Evolutionary conservation across 2,113 vertebrate genomes (phyloP).

Genomic region (Otus sunia): DNA sequence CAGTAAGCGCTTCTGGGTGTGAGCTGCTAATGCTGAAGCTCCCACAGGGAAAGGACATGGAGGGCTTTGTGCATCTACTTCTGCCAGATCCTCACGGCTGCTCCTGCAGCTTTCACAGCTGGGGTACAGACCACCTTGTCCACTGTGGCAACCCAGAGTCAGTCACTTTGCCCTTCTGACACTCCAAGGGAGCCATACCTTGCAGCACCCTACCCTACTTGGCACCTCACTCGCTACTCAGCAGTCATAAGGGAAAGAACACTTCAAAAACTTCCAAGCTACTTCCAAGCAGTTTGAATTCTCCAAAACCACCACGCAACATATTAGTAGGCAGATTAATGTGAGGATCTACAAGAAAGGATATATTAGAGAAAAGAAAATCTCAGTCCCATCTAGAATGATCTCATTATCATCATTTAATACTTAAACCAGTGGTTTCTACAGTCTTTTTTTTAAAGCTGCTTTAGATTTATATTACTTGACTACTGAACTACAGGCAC

Average conservation of each 20-base stretch:
- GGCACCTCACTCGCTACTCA: neutral
- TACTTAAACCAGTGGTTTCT: neutral
- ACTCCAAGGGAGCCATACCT: neutral
- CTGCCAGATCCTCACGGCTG: neutral
- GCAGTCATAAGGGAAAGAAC: neutral
- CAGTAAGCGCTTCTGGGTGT: neutral
- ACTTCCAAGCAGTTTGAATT: neutral
- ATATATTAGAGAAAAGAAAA: neutral
- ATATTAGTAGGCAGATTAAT: neutral
- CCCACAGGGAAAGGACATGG: neutral
- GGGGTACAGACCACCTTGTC: neutral
- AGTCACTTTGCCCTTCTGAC: neutral
- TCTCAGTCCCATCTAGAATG: neutral
- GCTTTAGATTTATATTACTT: neutral
- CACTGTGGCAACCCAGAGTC: neutral
- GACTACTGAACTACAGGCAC: neutral
- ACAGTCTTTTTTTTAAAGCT: neutral
- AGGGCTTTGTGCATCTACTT: neutral
- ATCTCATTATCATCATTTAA: neutral
- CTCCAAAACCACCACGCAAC: neutral
- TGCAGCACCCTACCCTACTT: neutral
- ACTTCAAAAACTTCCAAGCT: neutral
- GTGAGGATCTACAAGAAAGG: neutral
- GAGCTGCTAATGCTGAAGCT: neutral
- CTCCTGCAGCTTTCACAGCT: neutral